Conservation (phyloP, 2,113 vertebrate species). For the Pao palembangensis region DNA sequence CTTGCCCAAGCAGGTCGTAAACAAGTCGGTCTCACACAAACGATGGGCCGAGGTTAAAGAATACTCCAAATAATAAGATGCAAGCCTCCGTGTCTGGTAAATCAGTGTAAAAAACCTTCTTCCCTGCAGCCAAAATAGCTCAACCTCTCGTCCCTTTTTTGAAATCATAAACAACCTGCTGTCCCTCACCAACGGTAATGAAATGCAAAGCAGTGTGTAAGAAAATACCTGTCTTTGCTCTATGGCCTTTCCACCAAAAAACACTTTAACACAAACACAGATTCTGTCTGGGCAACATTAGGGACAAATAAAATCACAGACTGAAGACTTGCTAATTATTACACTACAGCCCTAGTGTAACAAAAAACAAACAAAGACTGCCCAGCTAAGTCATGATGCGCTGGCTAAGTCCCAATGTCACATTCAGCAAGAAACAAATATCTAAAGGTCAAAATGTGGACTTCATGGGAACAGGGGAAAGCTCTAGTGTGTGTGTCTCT, state of each 20-base stretch:
- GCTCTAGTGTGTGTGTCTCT: constrained; percentile 13
- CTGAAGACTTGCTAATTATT: constrained; percentile 76
- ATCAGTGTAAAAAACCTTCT: constrained; percentile 73
- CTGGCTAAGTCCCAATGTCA: constrained; percentile 75
- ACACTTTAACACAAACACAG: constrained; percentile 68
- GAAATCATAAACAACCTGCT: constrained; percentile 68
- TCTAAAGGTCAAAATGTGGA: constrained; percentile 79
- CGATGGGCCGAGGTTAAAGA: constrained; percentile 76
- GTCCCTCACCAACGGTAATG: constrained; percentile 59
- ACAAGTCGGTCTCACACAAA: constrained; percentile 70
- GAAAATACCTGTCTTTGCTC: constrained; percentile 49
- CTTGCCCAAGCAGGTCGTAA: constrained; percentile 53
- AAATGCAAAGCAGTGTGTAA: constrained; percentile 68
- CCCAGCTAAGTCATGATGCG: constrained; percentile 60
- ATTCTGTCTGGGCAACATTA: constrained; percentile 68
- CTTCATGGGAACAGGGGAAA: constrained; percentile 48
- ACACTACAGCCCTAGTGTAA: constrained; percentile 41
- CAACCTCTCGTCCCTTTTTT: constrained; percentile 69
- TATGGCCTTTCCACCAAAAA: constrained; percentile 39
- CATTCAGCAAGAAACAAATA: constrained; percentile 76
- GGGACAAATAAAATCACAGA: constrained; percentile 54
- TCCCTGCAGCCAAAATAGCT: constrained; percentile 74
- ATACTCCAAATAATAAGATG: constrained; percentile 78
- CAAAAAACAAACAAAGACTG: constrained; percentile 60
- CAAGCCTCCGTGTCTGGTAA: constrained; percentile 70